Evolutionary conservation across 2,113 vertebrate genomes (phyloP).

Genomic region (Chlamydotis undulata): DNA sequence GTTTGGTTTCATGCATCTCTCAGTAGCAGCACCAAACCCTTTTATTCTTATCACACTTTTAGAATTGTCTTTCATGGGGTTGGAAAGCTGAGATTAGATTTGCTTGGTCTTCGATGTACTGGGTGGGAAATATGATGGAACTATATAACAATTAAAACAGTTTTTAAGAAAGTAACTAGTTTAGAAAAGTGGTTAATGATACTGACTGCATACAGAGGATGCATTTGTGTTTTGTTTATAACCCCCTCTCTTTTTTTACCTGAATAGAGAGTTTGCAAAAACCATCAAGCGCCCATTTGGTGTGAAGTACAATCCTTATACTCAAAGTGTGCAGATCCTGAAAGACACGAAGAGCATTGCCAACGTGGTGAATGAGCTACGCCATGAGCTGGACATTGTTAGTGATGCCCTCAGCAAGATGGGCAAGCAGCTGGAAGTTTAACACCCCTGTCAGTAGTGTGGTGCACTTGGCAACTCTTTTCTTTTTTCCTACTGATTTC

Average conservation of each 20-base stretch:
- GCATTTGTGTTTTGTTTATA: neutral
- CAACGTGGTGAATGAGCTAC: conserved; percentile 87
- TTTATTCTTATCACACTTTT: neutral
- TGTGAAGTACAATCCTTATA: conserved; percentile 94
- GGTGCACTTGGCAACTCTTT: neutral
- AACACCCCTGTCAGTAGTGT: conserved; percentile 1
- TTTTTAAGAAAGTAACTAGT: neutral
- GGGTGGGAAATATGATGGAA: neutral
- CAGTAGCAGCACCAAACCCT: neutral
- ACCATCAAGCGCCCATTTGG: conserved; percentile 96
- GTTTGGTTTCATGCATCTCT: neutral
- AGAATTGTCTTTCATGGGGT: neutral
- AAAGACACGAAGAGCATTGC: conserved; percentile 91
- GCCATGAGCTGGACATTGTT: conserved; percentile 90
- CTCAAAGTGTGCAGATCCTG: conserved; percentile 90
- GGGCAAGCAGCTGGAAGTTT: conserved; percentile 85
- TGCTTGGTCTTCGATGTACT: neutral
- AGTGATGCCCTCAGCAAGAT: conserved; percentile 89
- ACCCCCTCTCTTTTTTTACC: neutral
- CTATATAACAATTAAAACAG: neutral
- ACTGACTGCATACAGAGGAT: neutral
- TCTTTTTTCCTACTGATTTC: neutral
- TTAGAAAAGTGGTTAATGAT: neutral
- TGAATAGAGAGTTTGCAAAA: conserved; percentile 93
- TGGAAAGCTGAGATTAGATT: neutral